Conservation (phyloP, 2,888 invertebrate species). For the Parnassius apollo region DNA sequence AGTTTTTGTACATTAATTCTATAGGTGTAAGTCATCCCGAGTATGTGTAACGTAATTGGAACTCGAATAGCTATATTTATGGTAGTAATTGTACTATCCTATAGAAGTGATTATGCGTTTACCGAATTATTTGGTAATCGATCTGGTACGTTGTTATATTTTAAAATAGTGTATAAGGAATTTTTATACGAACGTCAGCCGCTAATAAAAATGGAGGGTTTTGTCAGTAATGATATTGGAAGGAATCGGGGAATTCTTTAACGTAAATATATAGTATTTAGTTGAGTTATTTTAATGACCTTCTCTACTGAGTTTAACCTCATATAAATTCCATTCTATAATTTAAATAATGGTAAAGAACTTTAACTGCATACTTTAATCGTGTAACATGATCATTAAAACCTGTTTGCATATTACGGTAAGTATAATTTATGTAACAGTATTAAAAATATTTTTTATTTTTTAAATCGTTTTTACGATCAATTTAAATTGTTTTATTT, state of each 20-base stretch:
- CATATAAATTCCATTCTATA: constrained; percentile 12
- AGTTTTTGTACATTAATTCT: too few species aligned
- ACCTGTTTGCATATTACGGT: background rate
- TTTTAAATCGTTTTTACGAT: too few species aligned
- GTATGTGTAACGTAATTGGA: constrained; percentile 28
- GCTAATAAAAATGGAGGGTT: constrained; percentile 28
- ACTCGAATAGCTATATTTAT: constrained; percentile 54
- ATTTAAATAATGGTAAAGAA: constrained; percentile 4
- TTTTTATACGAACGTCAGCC: constrained; percentile 46
- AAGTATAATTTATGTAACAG: too few species aligned
- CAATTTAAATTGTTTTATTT: too few species aligned
- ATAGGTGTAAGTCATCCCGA: constrained; percentile 25
- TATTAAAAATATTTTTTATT: too few species aligned
- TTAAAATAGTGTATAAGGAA: constrained; percentile 53
- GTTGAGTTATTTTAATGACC: constrained; percentile 26
- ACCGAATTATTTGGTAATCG: constrained; percentile 75
- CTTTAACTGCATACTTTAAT: background rate
- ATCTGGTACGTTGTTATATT: constrained; percentile 52
- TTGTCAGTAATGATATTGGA: constrained; percentile 38
- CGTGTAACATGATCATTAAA: background rate
- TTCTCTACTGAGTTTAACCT: constrained; percentile 6
- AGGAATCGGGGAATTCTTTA: constrained; percentile 12
- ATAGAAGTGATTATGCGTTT: constrained; percentile 74
- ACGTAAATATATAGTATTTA: constrained; percentile 29
- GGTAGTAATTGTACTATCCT: constrained; percentile 67